A percentile compares a stretch with the other conserved stretches of the same genome.
Conservation (phyloP, 2,113 vertebrate species). For the Haliaeetus leucogaster region DNA sequence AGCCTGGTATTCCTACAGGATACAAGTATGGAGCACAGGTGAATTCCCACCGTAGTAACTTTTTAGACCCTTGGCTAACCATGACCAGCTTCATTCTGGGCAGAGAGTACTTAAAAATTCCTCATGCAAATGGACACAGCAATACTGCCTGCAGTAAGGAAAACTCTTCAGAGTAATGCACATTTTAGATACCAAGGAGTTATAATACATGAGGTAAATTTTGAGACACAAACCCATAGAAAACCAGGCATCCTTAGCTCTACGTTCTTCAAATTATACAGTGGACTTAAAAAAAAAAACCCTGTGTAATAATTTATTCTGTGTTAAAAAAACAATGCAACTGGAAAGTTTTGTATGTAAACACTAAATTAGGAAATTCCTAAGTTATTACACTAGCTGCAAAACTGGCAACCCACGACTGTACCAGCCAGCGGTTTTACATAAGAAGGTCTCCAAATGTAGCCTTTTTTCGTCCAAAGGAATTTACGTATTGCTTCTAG, state of each 20-base stretch:
- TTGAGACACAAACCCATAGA: not conserved
- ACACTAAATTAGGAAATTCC: not conserved
- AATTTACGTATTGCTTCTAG: not conserved
- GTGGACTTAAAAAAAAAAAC: not conserved
- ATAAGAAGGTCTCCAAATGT: not conserved
- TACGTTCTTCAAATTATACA: not conserved
- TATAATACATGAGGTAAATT: not conserved
- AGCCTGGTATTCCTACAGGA: not conserved
- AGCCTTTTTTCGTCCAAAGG: not conserved
- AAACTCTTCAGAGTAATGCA: not conserved
- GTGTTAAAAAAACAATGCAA: not conserved
- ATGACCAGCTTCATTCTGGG: not conserved
- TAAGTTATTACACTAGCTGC: not conserved
- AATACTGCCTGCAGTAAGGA: not conserved
- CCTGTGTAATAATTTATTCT: not conserved
- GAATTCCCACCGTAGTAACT: not conserved
- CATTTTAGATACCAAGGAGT: not conserved
- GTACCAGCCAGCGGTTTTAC: not conserved
- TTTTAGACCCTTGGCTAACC: not conserved
- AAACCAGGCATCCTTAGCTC: not conserved
- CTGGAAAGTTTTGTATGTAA: not conserved
- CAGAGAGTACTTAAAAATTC: not conserved
- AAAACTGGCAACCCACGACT: rapidly evolving
- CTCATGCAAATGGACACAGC: not conserved
- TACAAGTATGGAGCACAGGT: not conserved